Percentiles rank a stretch among this genome's conserved stretches.
Evolutionary conservation across 2,113 vertebrate species (phyloP).

Genomic region (Deroptyus accipitrinus): DNA sequence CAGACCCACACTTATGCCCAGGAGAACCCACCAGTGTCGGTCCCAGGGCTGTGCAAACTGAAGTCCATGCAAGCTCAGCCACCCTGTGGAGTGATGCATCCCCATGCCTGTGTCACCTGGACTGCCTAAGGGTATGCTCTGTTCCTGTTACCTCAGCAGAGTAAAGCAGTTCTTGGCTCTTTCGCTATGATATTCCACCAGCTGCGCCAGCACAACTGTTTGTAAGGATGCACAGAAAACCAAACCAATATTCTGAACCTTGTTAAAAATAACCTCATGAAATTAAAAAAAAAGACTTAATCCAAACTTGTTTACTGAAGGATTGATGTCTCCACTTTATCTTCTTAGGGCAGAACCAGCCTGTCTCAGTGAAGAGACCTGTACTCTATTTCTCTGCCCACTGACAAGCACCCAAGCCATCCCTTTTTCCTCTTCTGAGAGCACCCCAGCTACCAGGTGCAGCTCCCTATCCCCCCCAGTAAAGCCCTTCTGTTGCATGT

Average conservation of each 20-base stretch:
- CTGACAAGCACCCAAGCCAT: background rate
- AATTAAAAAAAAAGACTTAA: background rate
- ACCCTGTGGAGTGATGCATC: rapidly evolving
- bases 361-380: background rate
- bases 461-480: background rate
- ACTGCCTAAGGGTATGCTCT: background rate
- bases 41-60: background rate
- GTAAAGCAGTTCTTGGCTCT: background rate
- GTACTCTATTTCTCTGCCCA: background rate
- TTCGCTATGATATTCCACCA: background rate
- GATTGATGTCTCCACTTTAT: constrained; percentile 30
- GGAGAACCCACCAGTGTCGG: background rate
- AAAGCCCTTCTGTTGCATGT: background rate
- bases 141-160: background rate
- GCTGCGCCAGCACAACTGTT: background rate
- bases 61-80: rapidly evolving
- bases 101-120: background rate
- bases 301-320: background rate
- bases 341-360: background rate
- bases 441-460: background rate
- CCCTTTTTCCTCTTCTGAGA: background rate
- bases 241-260: background rate
- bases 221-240: background rate
- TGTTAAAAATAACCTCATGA: constrained; percentile 32
- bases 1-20: background rate